phyloP scores from a whole-genome alignment of 2,113 vertebrate species.

The Cheilinus undulatus region DNA sequence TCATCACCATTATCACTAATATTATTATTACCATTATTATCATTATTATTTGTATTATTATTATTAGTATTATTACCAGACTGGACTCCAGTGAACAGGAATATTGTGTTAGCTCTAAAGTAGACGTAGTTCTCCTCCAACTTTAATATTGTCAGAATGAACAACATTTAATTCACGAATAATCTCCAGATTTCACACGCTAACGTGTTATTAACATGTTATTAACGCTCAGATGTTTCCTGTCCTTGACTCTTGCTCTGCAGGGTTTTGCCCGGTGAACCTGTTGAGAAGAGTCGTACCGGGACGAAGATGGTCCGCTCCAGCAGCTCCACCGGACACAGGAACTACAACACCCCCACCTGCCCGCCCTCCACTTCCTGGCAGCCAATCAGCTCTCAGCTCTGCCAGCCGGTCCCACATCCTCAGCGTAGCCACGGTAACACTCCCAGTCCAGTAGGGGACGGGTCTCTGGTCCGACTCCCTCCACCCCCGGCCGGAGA shows the following conservation, averaged over 20 bases:
- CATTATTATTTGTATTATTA: too few relatives aligned
- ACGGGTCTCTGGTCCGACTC: constrained; percentile 91
- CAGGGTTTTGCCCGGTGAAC: constrained; percentile 78
- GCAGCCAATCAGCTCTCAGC: constrained; percentile 84
- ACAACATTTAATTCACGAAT: too few relatives aligned
- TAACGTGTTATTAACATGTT: background rate
- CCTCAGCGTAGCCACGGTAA: constrained; percentile 84
- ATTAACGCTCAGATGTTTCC: background rate
- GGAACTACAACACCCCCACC: constrained; percentile 43
- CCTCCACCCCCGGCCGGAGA: constrained; percentile 90
- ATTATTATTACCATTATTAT: too few relatives aligned
- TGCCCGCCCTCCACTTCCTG: constrained; percentile 93
- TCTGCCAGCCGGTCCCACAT: constrained; percentile 79
- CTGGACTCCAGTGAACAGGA: too few relatives aligned
- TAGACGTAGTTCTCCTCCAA: too few relatives aligned
- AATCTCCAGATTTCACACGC: too few relatives aligned
- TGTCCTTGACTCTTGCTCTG: background rate
- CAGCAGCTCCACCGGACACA: constrained; percentile 68
- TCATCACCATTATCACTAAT: too few relatives aligned
- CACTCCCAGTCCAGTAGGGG: constrained; percentile 86
- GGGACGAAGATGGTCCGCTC: constrained; percentile 68
- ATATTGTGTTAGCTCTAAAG: too few relatives aligned
- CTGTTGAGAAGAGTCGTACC: constrained; percentile 83
- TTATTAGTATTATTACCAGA: too few relatives aligned
- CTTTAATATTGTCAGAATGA: too few relatives aligned